Evolutionary conservation across 2,113 vertebrate species (phyloP).

Genomic region (Cettia cetti): DNA sequence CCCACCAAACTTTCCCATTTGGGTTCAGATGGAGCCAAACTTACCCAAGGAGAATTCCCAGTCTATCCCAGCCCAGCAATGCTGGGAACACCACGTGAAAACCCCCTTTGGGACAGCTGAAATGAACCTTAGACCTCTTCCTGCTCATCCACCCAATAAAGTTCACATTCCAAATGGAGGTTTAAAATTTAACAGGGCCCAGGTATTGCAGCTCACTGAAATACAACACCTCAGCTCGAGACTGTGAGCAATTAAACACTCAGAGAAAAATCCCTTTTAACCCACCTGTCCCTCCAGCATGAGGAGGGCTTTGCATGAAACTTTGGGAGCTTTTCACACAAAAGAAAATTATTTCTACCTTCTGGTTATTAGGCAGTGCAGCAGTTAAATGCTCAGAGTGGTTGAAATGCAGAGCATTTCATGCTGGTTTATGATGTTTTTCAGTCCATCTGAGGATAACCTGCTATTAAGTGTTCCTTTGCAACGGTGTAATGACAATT

Average conservation of each 20-base stretch:
- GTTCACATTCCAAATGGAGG: background rate
- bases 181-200: constrained; percentile 10
- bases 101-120: background rate
- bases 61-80: background rate
- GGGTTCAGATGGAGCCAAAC: background rate
- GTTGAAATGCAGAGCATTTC: background rate
- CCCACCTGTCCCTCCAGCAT: background rate
- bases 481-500: accelerated
- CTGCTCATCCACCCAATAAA: background rate
- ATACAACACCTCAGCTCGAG: background rate
- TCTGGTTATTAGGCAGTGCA: background rate
- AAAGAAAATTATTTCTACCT: accelerated
- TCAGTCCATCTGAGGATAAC: background rate
- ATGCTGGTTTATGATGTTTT: background rate
- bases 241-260: background rate
- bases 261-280: background rate
- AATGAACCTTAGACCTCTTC: background rate
- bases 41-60: background rate
- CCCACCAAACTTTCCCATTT: background rate
- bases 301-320: accelerated
- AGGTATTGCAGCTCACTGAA: background rate
- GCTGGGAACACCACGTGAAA: background rate
- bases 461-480: background rate
- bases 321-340: background rate
- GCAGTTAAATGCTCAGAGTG: background rate